Evolutionary conservation across 2,797 vertebrate species (phyloP).

Genomic region (Catostomus latipinnis): DNA sequence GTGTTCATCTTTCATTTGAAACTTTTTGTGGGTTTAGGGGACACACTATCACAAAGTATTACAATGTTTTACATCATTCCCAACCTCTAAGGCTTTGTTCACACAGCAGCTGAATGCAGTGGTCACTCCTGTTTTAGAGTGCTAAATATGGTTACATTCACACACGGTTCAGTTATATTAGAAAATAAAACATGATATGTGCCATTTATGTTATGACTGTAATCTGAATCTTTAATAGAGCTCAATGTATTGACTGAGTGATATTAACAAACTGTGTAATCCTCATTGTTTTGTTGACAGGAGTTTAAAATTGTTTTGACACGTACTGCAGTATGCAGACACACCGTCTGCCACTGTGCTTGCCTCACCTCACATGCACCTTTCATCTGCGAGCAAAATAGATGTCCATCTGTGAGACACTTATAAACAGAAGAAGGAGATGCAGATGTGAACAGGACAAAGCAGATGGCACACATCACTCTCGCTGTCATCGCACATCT

Average conservation of each 20-base stretch:
- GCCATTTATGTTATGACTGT: background rate
- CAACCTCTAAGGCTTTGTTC: background rate
- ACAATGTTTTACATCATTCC: background rate
- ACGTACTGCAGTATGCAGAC: conserved; percentile 32
- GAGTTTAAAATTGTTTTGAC: conserved; percentile 35
- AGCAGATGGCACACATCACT: conserved; percentile 66
- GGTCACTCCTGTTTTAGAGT: too few species aligned
- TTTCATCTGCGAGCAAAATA: conserved; percentile 64
- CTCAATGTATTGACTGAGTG: background rate
- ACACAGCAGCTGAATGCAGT: too few species aligned
- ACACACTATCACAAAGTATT: background rate
- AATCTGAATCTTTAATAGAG: background rate
- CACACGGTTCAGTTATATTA: too few species aligned
- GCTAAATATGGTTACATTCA: too few species aligned
- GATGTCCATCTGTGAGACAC: conserved; percentile 52
- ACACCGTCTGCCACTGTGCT: conserved; percentile 37
- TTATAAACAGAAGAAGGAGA: conserved; percentile 39
- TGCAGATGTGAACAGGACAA: conserved; percentile 61
- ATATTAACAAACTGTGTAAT: background rate
- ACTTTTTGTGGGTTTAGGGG: background rate
- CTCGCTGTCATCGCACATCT: conserved; percentile 70
- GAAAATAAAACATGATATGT: background rate
- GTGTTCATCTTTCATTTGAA: conserved; percentile 8
- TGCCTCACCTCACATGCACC: conserved; percentile 56
- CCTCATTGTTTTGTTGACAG: conserved; percentile 33